These are phyloP conservation scores for Urocitellus parryii DNA, from an alignment of 2,113 vertebrate genomes.

Conservation along the genomic window DNA sequence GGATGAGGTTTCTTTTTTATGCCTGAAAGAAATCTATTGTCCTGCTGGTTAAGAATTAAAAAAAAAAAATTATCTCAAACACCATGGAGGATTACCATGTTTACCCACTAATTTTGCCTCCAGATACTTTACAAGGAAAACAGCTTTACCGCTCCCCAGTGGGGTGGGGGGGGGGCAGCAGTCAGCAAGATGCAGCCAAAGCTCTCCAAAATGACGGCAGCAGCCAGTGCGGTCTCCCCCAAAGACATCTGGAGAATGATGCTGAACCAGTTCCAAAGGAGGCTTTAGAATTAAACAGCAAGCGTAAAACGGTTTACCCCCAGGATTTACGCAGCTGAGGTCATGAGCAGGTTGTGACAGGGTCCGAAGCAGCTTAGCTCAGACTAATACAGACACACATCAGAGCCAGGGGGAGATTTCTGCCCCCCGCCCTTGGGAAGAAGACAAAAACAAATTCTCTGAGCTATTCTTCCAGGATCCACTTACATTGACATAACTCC, in stretches of 20 bases:
- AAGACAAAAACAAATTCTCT: slow-evolving; percentile 1
- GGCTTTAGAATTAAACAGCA: not conserved
- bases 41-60: not conserved
- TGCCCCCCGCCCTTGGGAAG: not conserved
- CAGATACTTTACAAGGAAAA: not conserved
- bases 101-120: slow-evolving; percentile 8
- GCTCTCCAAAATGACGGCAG: not conserved
- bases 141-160: not conserved
- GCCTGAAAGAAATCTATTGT: slow-evolving; percentile 4
- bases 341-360: slow-evolving; percentile 58
- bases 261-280: not conserved
- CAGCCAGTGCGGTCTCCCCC: not conserved
- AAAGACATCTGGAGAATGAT: not conserved
- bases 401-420: not conserved
- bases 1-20: not conserved
- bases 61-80: slow-evolving; percentile 3
- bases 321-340: not conserved
- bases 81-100: not conserved
- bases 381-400: not conserved
- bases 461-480: not conserved
- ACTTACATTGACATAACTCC: not conserved
- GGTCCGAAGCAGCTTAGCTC: not conserved
- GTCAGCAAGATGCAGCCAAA: not conserved
- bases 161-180: rapidly evolving
- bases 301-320: not conserved